These are phyloP conservation scores for Lateolabrax maculatus DNA, from an alignment of 2,797 vertebrate species.

Conservation along the genomic window DNA sequence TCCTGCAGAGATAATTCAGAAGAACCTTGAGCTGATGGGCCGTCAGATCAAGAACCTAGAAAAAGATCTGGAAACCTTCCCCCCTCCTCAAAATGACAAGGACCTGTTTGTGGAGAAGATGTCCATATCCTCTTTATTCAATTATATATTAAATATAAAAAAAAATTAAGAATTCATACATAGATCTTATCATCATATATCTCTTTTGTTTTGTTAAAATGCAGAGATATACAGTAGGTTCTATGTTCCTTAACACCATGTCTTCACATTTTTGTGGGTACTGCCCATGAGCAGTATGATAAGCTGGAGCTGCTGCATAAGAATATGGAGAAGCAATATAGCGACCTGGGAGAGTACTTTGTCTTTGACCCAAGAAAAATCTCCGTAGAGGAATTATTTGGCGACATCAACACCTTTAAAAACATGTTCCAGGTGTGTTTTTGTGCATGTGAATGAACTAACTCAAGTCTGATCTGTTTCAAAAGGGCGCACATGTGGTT, in stretches of 20 bases:
- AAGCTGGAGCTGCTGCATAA: slow-evolving; percentile 89
- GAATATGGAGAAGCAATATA: slow-evolving; percentile 90
- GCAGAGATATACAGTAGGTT: neutral
- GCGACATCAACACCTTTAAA: slow-evolving; percentile 90
- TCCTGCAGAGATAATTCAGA: slow-evolving; percentile 90
- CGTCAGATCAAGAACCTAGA: slow-evolving; percentile 86
- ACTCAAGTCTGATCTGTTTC: neutral
- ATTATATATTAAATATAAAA: neutral
- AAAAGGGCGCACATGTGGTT: slow-evolving; percentile 8
- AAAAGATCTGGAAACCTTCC: slow-evolving; percentile 87
- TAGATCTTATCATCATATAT: neutral
- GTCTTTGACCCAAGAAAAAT: slow-evolving; percentile 89
- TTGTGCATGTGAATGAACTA: slow-evolving; percentile 14
- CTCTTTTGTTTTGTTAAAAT: neutral
- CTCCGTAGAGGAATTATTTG: slow-evolving; percentile 89
- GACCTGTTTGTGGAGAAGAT: slow-evolving; percentile 90
- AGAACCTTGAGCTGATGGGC: slow-evolving; percentile 89
- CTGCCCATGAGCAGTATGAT: slow-evolving; percentile 86
- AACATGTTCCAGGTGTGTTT: slow-evolving; percentile 90
- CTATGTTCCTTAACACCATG: slow-evolving; percentile 81
- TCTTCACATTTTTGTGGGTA: slow-evolving; percentile 86
- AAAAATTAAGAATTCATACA: neutral
- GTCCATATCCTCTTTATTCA: slow-evolving; percentile 86
- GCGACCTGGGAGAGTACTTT: slow-evolving; percentile 85
- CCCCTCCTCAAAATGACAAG: slow-evolving; percentile 85